Percentiles rank a stretch among this genome's conserved stretches.
These are phyloP conservation scores for Drosophila ananassae DNA, from an alignment of 1,140 invertebrate species.

Conservation along the genomic window DNA sequence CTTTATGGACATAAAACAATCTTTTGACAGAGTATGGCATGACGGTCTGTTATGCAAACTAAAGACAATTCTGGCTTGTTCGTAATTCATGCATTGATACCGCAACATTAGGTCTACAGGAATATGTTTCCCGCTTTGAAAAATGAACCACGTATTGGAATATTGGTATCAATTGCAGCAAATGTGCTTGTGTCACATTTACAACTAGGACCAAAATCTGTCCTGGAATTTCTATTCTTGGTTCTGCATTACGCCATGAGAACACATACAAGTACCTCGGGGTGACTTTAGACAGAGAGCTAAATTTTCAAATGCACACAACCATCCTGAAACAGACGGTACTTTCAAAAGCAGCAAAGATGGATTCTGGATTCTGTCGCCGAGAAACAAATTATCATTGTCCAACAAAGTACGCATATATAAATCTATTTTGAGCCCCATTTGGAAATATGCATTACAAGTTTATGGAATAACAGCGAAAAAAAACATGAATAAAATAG, in stretches of 20 bases:
- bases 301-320: conserved; percentile 6
- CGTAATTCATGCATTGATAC: background rate
- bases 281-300: conserved; percentile 13
- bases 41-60: conserved; percentile 6
- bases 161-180: too few relatives aligned
- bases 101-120: background rate
- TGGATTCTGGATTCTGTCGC: too few relatives aligned
- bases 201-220: background rate
- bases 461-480: too few relatives aligned
- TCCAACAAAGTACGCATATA: too few relatives aligned
- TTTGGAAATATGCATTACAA: too few relatives aligned
- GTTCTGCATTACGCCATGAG: conserved; percentile 1
- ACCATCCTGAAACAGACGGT: background rate
- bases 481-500: too few relatives aligned
- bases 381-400: too few relatives aligned
- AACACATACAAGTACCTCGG: conserved; percentile 8
- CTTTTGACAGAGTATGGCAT: conserved; percentile 10
- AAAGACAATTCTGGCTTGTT: background rate
- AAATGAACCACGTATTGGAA: background rate
- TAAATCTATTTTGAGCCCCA: too few relatives aligned
- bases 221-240: conserved; percentile 4
- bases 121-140: background rate
- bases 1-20: conserved; percentile 10
- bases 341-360: too few relatives aligned
- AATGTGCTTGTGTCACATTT: too few relatives aligned